A percentile compares a stretch with the other conserved stretches of the same genome.
phyloP scores from a whole-genome alignment of 2,113 vertebrate species.

The Salvator merianae region DNA sequence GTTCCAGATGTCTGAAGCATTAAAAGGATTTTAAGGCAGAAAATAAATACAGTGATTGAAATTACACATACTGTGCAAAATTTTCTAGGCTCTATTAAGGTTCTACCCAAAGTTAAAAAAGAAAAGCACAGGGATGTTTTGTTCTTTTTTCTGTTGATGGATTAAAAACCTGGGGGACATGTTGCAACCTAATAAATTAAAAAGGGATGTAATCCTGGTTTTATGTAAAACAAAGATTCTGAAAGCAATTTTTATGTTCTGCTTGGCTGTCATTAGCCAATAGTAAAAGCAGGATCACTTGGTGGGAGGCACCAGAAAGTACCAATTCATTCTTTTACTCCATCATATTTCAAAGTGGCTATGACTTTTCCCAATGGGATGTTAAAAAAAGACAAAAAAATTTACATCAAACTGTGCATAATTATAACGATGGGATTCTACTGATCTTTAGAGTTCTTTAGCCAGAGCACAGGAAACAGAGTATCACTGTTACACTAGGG shows the following conservation, averaged over 20 bases:
- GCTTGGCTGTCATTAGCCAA: conserved; percentile 2
- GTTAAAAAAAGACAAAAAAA: not conserved
- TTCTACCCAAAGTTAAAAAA: not conserved
- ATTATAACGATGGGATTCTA: not conserved
- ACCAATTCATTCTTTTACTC: conserved; percentile 14
- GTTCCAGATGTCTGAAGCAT: not conserved
- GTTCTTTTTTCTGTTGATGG: not conserved
- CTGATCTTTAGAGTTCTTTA: not conserved
- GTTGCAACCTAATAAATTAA: not conserved
- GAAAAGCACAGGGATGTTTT: no score
- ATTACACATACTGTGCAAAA: not conserved
- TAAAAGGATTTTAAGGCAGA: not conserved
- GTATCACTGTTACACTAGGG: not conserved
- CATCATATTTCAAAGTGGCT: conserved; percentile 25
- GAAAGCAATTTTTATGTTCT: not conserved
- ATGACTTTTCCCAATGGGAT: conserved; percentile 22
- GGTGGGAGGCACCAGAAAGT: conserved; percentile 51
- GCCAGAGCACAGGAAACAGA: not conserved
- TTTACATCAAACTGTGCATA: not conserved
- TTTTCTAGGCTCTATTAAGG: no score
- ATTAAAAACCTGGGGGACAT: not conserved
- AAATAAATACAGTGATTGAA: not conserved
- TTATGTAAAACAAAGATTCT: not conserved
- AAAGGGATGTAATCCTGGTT: not conserved
- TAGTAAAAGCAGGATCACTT: conserved; percentile 9